Conservation (phyloP, 2,797 vertebrate species). For the Myotis pilosus region DNA sequence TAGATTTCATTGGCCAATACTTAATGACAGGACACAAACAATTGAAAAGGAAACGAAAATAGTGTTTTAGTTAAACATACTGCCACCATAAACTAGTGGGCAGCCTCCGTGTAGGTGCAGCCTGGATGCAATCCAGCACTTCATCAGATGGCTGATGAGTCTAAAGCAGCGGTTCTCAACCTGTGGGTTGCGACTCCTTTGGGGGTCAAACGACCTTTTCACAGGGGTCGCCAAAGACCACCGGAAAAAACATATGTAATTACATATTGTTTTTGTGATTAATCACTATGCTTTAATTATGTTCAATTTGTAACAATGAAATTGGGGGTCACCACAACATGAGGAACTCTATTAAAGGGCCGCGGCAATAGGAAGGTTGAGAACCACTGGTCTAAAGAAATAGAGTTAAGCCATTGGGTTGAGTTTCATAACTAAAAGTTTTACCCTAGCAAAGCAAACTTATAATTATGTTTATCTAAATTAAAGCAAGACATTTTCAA, state of each 20-base stretch:
- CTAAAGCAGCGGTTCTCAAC: background rate
- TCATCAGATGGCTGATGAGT: background rate
- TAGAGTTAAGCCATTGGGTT: background rate
- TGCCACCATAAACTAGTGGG: background rate
- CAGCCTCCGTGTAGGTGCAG: background rate
- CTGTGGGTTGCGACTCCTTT: too few relatives aligned
- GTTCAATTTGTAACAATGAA: too few relatives aligned
- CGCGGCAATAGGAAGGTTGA: too few relatives aligned
- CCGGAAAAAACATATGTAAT: too few relatives aligned
- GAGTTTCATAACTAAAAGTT: slow-evolving; percentile 36
- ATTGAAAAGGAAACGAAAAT: slow-evolving; percentile 23
- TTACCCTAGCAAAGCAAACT: slow-evolving; percentile 28
- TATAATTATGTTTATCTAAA: slow-evolving; percentile 46
- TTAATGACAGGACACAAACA: slow-evolving; percentile 2
- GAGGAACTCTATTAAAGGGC: too few relatives aligned
- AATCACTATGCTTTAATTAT: too few relatives aligned
- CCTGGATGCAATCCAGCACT: background rate
- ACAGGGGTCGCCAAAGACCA: too few relatives aligned
- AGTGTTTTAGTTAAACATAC: background rate
- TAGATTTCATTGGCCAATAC: slow-evolving; percentile 28
- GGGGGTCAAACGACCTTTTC: too few relatives aligned
- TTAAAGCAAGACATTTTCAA: slow-evolving; percentile 38
- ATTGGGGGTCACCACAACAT: too few relatives aligned
- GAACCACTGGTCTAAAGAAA: background rate
- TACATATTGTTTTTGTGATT: too few relatives aligned